A percentile compares a stretch with the other conserved stretches of the same genome.
Evolutionary conservation across 2,888 invertebrate genomes (phyloP).

Genomic region (Pherbina coryleti): DNA sequence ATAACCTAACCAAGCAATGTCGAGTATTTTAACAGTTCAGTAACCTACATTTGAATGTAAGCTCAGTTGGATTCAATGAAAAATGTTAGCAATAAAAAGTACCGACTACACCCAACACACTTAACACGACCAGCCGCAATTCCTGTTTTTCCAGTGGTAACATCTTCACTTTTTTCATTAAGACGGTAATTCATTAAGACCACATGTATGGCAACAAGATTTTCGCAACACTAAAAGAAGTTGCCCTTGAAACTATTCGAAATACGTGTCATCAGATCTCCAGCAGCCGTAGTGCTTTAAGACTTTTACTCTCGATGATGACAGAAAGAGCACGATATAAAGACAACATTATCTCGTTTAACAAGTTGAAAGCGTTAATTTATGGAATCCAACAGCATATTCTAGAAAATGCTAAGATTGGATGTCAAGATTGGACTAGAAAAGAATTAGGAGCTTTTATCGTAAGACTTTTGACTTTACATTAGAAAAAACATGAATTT

Average conservation of each 20-base stretch:
- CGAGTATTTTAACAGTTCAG: too few relatives aligned
- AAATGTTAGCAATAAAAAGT: too few relatives aligned
- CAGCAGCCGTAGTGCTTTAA: not conserved
- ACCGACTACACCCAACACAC: not conserved
- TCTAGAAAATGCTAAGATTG: not conserved
- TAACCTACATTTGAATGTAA: too few relatives aligned
- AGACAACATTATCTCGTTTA: not conserved
- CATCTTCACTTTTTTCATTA: not conserved
- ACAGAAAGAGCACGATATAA: not conserved
- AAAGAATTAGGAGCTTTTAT: too few relatives aligned
- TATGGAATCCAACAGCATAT: not conserved
- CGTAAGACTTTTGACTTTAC: not conserved
- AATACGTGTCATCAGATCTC: not conserved
- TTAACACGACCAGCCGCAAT: not conserved
- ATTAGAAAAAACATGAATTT: not conserved
- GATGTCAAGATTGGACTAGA: not conserved
- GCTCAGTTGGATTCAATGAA: too few relatives aligned
- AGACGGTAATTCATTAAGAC: not conserved
- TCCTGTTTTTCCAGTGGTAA: not conserved
- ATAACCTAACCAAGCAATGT: too few relatives aligned
- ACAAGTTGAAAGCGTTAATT: not conserved
- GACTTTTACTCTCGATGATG: conserved; percentile 8
- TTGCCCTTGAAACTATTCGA: not conserved
- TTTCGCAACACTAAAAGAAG: conserved; percentile 3
- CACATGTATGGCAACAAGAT: not conserved